Evolutionary conservation across 2,888 invertebrate species (phyloP).

Genomic region (Galeruca laticollis): DNA sequence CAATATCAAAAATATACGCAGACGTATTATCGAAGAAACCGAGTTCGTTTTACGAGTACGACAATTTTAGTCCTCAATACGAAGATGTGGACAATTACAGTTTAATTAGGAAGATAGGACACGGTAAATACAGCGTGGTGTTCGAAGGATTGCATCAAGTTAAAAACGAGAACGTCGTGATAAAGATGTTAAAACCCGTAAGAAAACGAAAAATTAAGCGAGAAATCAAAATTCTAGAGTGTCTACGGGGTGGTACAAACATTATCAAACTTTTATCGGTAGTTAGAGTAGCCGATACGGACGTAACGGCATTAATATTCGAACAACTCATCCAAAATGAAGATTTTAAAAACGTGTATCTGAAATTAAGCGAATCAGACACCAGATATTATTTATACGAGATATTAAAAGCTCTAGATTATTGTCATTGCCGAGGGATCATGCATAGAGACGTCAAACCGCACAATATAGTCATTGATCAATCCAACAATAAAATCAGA

Average conservation of each 20-base stretch:
- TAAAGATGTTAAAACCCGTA: conserved; percentile 65
- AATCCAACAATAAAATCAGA: conserved; percentile 58
- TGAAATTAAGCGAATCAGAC: conserved; percentile 62
- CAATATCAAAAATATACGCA: conserved; percentile 61
- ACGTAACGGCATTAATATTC: conserved; percentile 62
- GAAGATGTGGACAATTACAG: conserved; percentile 61
- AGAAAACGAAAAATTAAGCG: conserved; percentile 64
- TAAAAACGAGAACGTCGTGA: conserved; percentile 59
- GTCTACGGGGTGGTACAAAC: conserved; percentile 62
- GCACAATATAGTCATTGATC: conserved; percentile 64
- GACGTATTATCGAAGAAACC: conserved; percentile 60
- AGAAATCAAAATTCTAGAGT: conserved; percentile 65
- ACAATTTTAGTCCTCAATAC: conserved; percentile 57
- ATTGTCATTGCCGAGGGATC: conserved; percentile 64
- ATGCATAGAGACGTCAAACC: conserved; percentile 66
- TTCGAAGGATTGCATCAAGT: conserved; percentile 62
- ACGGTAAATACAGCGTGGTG: conserved; percentile 66
- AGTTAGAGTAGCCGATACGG: conserved; percentile 52
- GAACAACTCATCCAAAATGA: conserved; percentile 61
- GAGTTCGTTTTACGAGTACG: conserved; percentile 62
- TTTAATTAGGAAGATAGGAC: conserved; percentile 61
- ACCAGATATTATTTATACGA: conserved; percentile 66
- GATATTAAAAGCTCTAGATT: conserved; percentile 65
- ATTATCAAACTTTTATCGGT: conserved; percentile 61
- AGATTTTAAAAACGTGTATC: conserved; percentile 64